phyloP scores from a whole-genome alignment of 1,140 invertebrate species.

The Hycleus phaleratus region DNA sequence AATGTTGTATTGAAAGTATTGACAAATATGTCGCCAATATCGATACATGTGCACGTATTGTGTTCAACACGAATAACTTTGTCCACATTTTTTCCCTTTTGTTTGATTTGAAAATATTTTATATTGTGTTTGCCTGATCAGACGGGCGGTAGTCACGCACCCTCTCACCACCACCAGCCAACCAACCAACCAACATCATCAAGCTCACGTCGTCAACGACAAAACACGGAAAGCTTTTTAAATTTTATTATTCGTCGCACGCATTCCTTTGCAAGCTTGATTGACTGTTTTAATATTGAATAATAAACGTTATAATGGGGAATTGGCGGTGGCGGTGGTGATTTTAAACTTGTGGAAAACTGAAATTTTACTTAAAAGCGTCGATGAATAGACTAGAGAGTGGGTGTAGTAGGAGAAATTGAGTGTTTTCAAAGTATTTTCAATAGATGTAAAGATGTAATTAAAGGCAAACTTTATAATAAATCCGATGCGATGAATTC shows the following conservation, averaged over 20 bases:
- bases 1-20: too few species aligned
- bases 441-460: conserved; percentile 4
- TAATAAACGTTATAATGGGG: conserved; percentile 16
- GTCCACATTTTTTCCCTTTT: conserved; percentile 2
- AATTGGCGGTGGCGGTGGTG: conserved; percentile 10
- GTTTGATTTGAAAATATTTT: conserved; percentile 9
- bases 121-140: conserved; percentile 19
- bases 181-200: background rate
- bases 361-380: conserved; percentile 11
- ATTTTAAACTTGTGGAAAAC: conserved; percentile 18
- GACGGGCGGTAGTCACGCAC: conserved; percentile 17
- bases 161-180: background rate
- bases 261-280: conserved; percentile 20
- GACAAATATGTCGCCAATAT: too few species aligned
- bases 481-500: background rate
- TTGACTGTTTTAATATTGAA: conserved; percentile 30
- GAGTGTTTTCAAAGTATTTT: conserved; percentile 4
- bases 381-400: background rate
- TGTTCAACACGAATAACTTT: background rate
- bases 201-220: conserved; percentile 11
- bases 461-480: conserved; percentile 10
- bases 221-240: conserved; percentile 24
- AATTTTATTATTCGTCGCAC: conserved; percentile 22
- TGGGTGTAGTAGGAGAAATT: too few species aligned
- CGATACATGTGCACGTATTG: background rate